Evolutionary conservation across 2,797 vertebrate species (phyloP), one percentile per base, ranked within the genome.

Genomic region (Chromobotia macracanthus): DNA sequence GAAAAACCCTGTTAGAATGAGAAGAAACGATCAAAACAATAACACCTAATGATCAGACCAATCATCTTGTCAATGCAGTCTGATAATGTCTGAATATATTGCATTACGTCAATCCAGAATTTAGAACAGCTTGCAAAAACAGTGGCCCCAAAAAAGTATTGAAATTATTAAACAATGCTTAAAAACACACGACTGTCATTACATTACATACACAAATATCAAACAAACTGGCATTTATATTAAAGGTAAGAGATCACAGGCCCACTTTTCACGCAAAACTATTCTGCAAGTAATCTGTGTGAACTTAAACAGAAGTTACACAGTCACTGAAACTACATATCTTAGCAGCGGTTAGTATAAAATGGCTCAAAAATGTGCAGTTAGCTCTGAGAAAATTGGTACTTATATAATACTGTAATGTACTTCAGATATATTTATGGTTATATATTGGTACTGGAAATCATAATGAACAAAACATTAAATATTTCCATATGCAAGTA

Each of bases 1-100:
- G 18, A 64, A 38, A 73, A 21, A 50, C 70, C 28, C 69, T 78
- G 53, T 15, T 18, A 60, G 3, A 9, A 72, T 28, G 55, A 13
- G 67, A 68, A 76, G 5, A 35, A 19, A 9, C 15, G 1, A 15
- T 16, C 2, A 28, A 21, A 25, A 28, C 15, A 25, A 13, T 13
- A 1, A 2, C 2, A 23, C 12, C 10, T 21, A 3, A 21, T 56
- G 55, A 56, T 23, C 55, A 56, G 19, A 23, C 23, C 48, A 50
- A 16, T n/a, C 5, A 55, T 1, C n/a, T 50, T 11, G 13, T 16
- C 48, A 50, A 51, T 51, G 0, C 3, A 5, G 2, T 5, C 48
- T 55, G n/a, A 7, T 19, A 55, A 21, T 19, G n/a, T 55, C 48
- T 51, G 18, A 51, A 51, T 18, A 51, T 1, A 51, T 51, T 51